phyloP scores from a whole-genome alignment of 2,113 vertebrate genomes.

The Chrysochloris asiatica region DNA sequence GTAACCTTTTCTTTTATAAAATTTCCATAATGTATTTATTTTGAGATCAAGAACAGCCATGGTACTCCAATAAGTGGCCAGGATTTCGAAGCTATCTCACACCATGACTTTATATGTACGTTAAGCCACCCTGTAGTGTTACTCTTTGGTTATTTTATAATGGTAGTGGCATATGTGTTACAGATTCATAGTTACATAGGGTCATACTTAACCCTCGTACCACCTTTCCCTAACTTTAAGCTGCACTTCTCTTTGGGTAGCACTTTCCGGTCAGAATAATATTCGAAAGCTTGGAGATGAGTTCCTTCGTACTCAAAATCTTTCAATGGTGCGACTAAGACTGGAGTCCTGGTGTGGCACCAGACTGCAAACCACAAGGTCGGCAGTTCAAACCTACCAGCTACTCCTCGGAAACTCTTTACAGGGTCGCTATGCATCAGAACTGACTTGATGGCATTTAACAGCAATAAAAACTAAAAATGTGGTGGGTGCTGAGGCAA shows the following conservation, averaged over 20 bases:
- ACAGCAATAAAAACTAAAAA: no score
- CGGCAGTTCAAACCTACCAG: no score
- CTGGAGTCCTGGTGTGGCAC: no score
- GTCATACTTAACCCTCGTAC: not conserved
- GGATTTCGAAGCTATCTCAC: not conserved
- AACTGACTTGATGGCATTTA: no score
- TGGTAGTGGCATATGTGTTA: not conserved
- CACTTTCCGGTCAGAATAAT: not conserved
- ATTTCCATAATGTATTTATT: not conserved
- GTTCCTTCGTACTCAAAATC: not conserved
- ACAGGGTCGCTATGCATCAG: no score
- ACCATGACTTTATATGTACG: not conserved
- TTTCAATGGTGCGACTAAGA: not conserved
- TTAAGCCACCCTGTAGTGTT: not conserved
- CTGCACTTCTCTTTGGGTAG: not conserved
- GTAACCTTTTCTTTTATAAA: not conserved
- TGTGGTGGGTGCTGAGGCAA: not conserved
- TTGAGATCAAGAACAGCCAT: not conserved
- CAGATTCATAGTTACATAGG: not conserved
- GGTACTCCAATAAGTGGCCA: not conserved
- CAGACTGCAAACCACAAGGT: no score
- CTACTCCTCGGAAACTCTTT: no score
- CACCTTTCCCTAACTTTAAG: not conserved
- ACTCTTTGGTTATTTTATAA: not conserved
- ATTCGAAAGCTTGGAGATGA: not conserved